Evolutionary conservation across 2,797 vertebrate genomes (phyloP).

Genomic region (Amblyopsis hoosieri): DNA sequence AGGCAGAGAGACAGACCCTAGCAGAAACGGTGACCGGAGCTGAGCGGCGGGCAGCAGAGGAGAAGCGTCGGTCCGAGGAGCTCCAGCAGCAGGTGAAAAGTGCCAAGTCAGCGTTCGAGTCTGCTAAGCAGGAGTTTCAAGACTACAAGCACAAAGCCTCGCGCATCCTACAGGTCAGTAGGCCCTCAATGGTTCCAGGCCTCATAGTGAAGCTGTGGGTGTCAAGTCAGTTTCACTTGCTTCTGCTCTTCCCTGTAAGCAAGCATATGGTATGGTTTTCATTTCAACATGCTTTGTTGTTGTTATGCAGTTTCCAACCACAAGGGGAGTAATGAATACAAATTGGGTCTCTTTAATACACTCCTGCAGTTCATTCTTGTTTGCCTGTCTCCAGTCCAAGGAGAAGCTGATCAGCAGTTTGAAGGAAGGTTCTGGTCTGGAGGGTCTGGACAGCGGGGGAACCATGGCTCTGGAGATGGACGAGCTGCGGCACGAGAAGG

Average conservation of each 20-base stretch:
- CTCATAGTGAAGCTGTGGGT: too few relatives aligned
- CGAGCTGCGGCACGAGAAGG: conserved; percentile 92
- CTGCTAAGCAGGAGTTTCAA: conserved; percentile 86
- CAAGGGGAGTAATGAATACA: too few relatives aligned
- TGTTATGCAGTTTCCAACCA: too few relatives aligned
- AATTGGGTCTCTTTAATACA: not conserved
- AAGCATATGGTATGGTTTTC: too few relatives aligned
- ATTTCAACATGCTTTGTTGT: too few relatives aligned
- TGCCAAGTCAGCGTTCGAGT: conserved; percentile 79
- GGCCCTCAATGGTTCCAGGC: not conserved
- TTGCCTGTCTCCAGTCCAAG: conserved; percentile 84
- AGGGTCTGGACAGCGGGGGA: conserved; percentile 84
- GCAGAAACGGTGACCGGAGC: conserved; percentile 86
- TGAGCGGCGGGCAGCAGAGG: conserved; percentile 86
- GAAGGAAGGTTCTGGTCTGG: conserved; percentile 95
- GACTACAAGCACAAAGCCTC: conserved; percentile 98
- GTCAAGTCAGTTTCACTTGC: too few relatives aligned
- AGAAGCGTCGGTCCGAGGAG: conserved; percentile 86
- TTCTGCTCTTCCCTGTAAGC: too few relatives aligned
- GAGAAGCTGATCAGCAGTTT: conserved; percentile 98
- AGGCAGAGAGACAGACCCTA: conserved; percentile 88
- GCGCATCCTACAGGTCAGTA: conserved; percentile 89
- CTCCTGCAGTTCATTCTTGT: not conserved
- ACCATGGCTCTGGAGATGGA: conserved; percentile 86
- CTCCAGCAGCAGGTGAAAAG: conserved; percentile 88